Percentiles rank a stretch among this genome's conserved stretches.
phyloP scores from a whole-genome alignment of 2,888 invertebrate species.

The Choristoneura rosaceana region DNA sequence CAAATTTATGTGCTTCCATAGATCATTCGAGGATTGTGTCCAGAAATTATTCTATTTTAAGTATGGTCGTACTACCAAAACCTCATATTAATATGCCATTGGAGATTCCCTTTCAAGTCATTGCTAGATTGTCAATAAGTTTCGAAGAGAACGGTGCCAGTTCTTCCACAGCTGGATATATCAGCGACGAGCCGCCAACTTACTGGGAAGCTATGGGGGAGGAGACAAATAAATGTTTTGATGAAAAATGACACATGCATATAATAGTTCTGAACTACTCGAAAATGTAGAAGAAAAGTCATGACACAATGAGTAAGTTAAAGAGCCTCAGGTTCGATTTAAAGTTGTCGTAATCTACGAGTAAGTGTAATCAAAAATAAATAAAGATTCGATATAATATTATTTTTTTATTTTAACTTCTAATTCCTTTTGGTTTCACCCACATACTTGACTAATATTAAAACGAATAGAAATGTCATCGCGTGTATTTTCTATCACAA shows the following conservation, averaged over 20 bases:
- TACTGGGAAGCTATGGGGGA: slow-evolving; percentile 38
- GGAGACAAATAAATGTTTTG: slow-evolving; percentile 4
- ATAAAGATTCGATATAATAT: too few relatives aligned
- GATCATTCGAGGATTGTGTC: slow-evolving; percentile 25
- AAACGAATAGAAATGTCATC: too few relatives aligned
- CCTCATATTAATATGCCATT: slow-evolving; percentile 27
- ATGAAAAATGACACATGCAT: not conserved
- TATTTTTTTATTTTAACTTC: too few relatives aligned
- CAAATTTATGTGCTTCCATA: slow-evolving; percentile 12
- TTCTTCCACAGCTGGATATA: not conserved
- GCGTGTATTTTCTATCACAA: too few relatives aligned
- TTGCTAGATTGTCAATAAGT: slow-evolving; percentile 10
- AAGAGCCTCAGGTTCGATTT: not conserved
- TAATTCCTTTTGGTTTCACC: too few relatives aligned
- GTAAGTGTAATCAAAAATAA: too few relatives aligned
- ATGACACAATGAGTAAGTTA: not conserved
- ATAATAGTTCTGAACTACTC: not conserved
- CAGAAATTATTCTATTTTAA: slow-evolving; percentile 29
- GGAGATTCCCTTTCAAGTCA: slow-evolving; percentile 30
- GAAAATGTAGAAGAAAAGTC: not conserved
- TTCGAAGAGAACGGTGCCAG: slow-evolving; percentile 4
- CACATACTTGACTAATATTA: too few relatives aligned
- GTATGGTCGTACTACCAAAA: slow-evolving; percentile 15
- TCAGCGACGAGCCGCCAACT: slow-evolving; percentile 13
- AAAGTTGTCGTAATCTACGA: not conserved